These are phyloP conservation scores for Strigamia transsilvanica DNA, from an alignment of 2,888 invertebrate genomes.

Conservation along the genomic window DNA sequence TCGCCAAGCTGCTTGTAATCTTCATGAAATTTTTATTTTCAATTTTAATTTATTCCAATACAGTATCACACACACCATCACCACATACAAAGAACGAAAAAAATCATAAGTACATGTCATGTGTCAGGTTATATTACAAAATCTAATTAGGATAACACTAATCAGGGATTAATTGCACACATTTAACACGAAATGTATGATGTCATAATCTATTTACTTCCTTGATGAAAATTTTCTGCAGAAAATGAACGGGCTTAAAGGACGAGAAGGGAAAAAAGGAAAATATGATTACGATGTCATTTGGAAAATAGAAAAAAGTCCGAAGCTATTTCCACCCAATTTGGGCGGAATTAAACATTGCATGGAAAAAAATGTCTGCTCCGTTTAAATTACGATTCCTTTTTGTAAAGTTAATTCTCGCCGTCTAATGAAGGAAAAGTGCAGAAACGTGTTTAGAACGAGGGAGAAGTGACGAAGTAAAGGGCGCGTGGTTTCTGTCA, in stretches of 20 bases:
- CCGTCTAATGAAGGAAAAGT: slow-evolving; percentile 45
- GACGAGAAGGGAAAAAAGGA: background rate
- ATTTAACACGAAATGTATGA: background rate
- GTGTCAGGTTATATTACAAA: background rate
- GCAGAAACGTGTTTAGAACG: slow-evolving; percentile 29
- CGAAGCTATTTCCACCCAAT: too few species aligned
- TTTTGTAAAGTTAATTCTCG: slow-evolving; percentile 46
- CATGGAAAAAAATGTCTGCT: background rate
- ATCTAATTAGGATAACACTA: slow-evolving; percentile 2
- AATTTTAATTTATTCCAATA: slow-evolving; percentile 18
- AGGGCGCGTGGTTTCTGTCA: slow-evolving; percentile 48
- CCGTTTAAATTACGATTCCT: slow-evolving; percentile 35
- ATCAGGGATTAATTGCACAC: slow-evolving; percentile 17
- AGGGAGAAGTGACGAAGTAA: slow-evolving; percentile 36
- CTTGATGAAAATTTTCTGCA: background rate
- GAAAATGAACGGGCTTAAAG: background rate
- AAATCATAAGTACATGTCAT: background rate
- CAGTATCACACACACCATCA: background rate
- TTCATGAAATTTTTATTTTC: slow-evolving; percentile 1
- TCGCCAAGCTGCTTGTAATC: slow-evolving; percentile 5
- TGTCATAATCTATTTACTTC: slow-evolving; percentile 20
- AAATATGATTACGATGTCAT: background rate
- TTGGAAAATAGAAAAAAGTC: background rate
- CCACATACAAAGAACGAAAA: background rate
- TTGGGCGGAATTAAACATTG: too few species aligned